phyloP scores from a whole-genome alignment of 2,797 vertebrate species.

The Pachyuromys duprasi region DNA sequence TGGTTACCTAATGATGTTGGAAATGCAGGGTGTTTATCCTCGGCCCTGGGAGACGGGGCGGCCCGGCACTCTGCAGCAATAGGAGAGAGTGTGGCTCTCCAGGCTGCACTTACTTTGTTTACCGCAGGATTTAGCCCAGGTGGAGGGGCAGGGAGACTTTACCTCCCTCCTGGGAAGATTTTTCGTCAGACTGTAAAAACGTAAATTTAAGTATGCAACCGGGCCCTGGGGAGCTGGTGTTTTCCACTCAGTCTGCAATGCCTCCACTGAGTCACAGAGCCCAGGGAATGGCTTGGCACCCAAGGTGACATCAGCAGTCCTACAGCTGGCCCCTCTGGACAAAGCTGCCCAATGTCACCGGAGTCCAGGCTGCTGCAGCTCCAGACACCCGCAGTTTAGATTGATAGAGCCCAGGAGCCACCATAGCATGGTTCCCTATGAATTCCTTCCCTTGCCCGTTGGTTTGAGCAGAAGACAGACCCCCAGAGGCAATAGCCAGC shows the following conservation, averaged over 20 bases:
- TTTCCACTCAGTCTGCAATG: background rate
- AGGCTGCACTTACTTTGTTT: slow-evolving; percentile 29
- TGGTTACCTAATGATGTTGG: slow-evolving; percentile 83
- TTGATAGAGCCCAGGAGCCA: background rate
- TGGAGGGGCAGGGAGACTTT: background rate
- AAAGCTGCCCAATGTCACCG: background rate
- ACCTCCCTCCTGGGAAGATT: slow-evolving; percentile 56
- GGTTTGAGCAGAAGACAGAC: background rate
- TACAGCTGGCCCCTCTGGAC: background rate
- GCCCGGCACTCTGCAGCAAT: slow-evolving; percentile 11
- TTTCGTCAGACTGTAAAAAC: slow-evolving; percentile 29
- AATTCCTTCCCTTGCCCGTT: rapidly evolving
- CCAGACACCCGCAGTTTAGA: rapidly evolving
- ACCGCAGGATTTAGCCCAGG: slow-evolving; percentile 56
- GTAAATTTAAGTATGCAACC: background rate
- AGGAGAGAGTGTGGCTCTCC: background rate
- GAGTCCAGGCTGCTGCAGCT: background rate
- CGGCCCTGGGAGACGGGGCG: slow-evolving; percentile 60
- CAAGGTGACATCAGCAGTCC: background rate
- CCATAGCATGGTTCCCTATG: background rate
- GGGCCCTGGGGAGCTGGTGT: background rate
- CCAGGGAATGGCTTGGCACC: background rate
- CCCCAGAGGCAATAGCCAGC: rapidly evolving
- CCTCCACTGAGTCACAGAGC: background rate
- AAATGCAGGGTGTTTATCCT: slow-evolving; percentile 76